phyloP scores from a whole-genome alignment of 2,113 vertebrate genomes.

The Festucalex cinctus region DNA sequence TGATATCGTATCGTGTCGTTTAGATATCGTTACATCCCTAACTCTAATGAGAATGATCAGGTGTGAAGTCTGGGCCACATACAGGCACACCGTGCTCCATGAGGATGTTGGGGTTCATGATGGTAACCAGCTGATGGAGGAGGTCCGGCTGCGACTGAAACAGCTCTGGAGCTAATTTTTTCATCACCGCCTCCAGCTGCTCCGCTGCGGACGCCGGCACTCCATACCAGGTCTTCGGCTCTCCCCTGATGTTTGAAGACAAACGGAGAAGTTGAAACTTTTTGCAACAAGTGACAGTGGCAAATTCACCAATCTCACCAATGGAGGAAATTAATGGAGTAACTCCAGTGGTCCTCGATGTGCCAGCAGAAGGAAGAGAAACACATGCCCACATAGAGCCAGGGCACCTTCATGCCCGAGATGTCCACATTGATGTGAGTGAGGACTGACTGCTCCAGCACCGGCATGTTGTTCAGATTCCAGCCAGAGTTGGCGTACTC shows the following conservation, averaged over 20 bases:
- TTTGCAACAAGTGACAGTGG: neutral
- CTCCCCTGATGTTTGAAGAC: conserved; percentile 77
- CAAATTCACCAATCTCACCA: conserved; percentile 73
- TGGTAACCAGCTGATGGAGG: conserved; percentile 95
- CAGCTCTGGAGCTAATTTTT: conserved; percentile 91
- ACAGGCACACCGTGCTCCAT: conserved; percentile 98
- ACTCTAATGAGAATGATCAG: too few relatives aligned
- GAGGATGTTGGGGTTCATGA: conserved; percentile 97
- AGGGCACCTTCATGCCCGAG: conserved; percentile 98
- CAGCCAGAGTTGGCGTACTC: conserved; percentile 95
- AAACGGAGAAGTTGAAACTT: neutral
- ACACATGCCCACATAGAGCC: conserved; percentile 98
- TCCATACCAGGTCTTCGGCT: conserved; percentile 97
- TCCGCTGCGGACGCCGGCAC: conserved; percentile 95
- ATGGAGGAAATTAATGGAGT: conserved; percentile 97
- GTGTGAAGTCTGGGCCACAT: conserved; percentile 42
- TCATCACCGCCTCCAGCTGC: conserved; percentile 95
- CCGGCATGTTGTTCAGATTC: conserved; percentile 98
- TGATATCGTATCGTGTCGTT: too few relatives aligned
- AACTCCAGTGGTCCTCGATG: conserved; percentile 99
- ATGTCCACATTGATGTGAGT: conserved; percentile 96
- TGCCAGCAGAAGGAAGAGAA: conserved; percentile 99
- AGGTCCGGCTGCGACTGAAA: conserved; percentile 97
- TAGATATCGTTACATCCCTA: too few relatives aligned
- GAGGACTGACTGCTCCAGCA: conserved; percentile 95